phyloP scores from a whole-genome alignment of 2,797 vertebrate species.

The Oreortyx pictus region DNA sequence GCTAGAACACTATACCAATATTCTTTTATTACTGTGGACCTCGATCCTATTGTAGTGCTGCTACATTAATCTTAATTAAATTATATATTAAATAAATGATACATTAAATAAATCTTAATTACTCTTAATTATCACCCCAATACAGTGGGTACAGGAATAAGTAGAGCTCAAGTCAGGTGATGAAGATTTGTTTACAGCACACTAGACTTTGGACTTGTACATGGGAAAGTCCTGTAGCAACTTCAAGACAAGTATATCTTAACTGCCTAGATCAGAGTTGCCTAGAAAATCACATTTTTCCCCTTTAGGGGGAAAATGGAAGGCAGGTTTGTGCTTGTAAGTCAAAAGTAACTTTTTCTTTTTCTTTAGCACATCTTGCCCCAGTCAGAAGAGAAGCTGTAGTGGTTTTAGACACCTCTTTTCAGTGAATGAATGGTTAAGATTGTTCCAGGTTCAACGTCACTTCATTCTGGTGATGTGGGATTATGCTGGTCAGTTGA shows the following conservation, averaged over 20 bases:
- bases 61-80: not conserved
- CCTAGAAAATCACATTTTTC: not conserved
- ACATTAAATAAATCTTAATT: not conserved
- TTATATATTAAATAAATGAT: too few species aligned
- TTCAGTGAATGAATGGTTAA: constrained; percentile 15
- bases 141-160: not conserved
- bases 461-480: constrained; percentile 17
- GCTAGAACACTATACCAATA: not conserved
- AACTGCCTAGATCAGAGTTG: not conserved
- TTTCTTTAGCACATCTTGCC: not conserved
- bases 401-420: not conserved
- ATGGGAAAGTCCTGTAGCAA: not conserved
- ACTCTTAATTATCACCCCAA: not conserved
- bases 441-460: not conserved
- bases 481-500: constrained; percentile 39
- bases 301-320: not conserved
- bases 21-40: rapidly evolving
- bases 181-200: not conserved
- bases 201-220: rapidly evolving
- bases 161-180: not conserved
- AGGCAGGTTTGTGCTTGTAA: not conserved
- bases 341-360: not conserved
- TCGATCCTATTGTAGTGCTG: rapidly evolving
- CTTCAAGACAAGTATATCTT: not conserved
- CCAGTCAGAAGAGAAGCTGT: not conserved